phyloP scores from a whole-genome alignment of 2,888 invertebrate genomes.

The Nomada flava region DNA sequence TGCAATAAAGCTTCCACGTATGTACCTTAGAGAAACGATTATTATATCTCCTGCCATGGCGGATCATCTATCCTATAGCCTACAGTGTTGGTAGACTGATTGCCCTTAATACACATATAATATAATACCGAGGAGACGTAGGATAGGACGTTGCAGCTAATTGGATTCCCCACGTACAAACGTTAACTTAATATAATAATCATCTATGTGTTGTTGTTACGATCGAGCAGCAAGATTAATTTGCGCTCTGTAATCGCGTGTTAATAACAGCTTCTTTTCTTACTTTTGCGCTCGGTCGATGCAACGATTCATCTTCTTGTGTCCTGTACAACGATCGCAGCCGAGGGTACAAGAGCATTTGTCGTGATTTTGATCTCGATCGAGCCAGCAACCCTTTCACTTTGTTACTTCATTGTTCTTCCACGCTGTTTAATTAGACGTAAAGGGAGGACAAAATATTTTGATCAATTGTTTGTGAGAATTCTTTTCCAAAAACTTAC shows the following conservation, averaged over 20 bases:
- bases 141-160: conserved; percentile 48
- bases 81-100: conserved; percentile 60
- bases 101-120: conserved; percentile 79
- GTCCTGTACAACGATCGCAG: conserved; percentile 58
- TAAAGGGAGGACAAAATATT: background rate
- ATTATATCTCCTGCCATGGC: conserved; percentile 20
- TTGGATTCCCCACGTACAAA: conserved; percentile 59
- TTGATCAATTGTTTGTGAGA: background rate
- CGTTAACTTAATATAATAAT: conserved; percentile 75
- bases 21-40: conserved; percentile 25
- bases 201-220: conserved; percentile 61
- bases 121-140: conserved; percentile 59
- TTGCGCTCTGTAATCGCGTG: conserved; percentile 74
- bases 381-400: conserved; percentile 47
- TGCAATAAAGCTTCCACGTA: conserved; percentile 42
- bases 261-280: conserved; percentile 66
- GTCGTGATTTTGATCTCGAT: conserved; percentile 53
- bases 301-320: conserved; percentile 67
- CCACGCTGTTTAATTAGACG: conserved; percentile 1
- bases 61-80: conserved; percentile 43
- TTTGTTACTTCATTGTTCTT: conserved; percentile 25
- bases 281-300: conserved; percentile 47
- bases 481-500: background rate
- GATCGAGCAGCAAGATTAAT: conserved; percentile 72
- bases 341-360: conserved; percentile 54